Evolutionary conservation across 2,888 invertebrate species (phyloP), one percentile per base, ranked within the genome.

Genomic region (Strigamia transsilvanica): DNA sequence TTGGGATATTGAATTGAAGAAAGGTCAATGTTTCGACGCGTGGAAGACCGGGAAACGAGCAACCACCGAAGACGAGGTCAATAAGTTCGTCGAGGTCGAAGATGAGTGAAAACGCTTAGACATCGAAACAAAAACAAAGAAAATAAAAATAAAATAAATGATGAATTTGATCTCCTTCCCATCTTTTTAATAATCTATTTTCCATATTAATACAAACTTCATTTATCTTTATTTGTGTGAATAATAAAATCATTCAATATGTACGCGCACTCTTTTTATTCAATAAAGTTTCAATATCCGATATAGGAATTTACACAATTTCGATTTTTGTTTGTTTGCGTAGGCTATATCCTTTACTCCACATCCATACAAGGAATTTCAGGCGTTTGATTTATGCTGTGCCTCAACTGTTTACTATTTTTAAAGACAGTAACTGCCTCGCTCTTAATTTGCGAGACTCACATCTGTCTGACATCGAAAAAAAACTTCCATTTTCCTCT

Each of bases 1-100:
- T 46, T 46, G 46, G 46, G 46, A 46, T n/a, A 46, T 46, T 46
- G 46, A 46, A n/a, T 46, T 46, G 46, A 46, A 46, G 46, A 46
- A 46, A 46, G 46, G 46, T n/a, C 46, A 46, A 46, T 46, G 46
- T 46, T 46, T 46, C 46, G 46, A 46, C n/a, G 7, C 46, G 46
- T 46, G 46, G 46, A 46, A 46, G 12, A 46, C 12, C 15, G 46
- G 46, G 0, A 46, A 46, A 46, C 46, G 46, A 13, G 46, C 46
- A 4, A 46, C 46, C 46, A 46, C 46, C 46, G 46, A 46, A 46
- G 46, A 46, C 15, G 46, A 46, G 46, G 46, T 46, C n/a, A 46
- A 46, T 12, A 46, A 46, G 46, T 46, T n/a, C 46, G 46, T 46
- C 46, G 46, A 46, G 12, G 46, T 46, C 46, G 46, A 46, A 46